These are phyloP conservation scores for Trichopria drosophilae DNA, from an alignment of 2,888 invertebrate species.

Conservation along the genomic window DNA sequence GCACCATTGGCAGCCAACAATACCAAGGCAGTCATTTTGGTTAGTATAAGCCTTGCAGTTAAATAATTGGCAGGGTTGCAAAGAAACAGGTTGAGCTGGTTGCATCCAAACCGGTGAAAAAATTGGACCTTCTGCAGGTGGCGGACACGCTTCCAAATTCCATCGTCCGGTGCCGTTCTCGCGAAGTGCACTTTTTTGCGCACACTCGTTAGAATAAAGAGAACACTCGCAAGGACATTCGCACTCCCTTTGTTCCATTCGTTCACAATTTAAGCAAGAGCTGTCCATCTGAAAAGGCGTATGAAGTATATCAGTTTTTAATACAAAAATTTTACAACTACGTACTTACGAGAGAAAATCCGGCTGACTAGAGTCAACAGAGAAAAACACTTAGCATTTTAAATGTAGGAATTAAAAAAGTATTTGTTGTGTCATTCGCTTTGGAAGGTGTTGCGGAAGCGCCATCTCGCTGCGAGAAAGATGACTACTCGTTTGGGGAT, in stretches of 20 bases:
- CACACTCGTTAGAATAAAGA: conserved; percentile 61
- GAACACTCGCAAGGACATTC: conserved; percentile 94
- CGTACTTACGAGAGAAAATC: no score
- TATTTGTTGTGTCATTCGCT: no score
- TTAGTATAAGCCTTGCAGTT: conserved; percentile 70
- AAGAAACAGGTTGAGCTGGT: conserved; percentile 59
- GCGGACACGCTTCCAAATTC: conserved; percentile 49
- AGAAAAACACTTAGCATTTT: no score
- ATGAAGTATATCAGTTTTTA: background rate
- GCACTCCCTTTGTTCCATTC: conserved; percentile 93
- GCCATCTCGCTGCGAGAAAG: no score
- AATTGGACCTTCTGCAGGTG: conserved; percentile 50
- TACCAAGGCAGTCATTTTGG: conserved; percentile 68
- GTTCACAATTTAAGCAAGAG: conserved; percentile 86
- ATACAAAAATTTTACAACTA: no score
- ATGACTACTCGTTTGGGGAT: no score
- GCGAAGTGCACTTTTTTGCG: conserved; percentile 41
- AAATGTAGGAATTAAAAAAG: no score
- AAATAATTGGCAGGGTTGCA: conserved; percentile 70
- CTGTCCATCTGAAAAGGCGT: conserved; percentile 67
- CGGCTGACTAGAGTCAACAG: no score
- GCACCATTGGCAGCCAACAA: conserved; percentile 92
- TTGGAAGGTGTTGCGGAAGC: no score
- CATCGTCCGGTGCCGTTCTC: no score
- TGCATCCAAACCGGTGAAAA: conserved; percentile 44